Evolutionary conservation across 2,888 invertebrate genomes (phyloP), one percentile per base, ranked within the genome.

Genomic region (Drosophila atripex): DNA sequence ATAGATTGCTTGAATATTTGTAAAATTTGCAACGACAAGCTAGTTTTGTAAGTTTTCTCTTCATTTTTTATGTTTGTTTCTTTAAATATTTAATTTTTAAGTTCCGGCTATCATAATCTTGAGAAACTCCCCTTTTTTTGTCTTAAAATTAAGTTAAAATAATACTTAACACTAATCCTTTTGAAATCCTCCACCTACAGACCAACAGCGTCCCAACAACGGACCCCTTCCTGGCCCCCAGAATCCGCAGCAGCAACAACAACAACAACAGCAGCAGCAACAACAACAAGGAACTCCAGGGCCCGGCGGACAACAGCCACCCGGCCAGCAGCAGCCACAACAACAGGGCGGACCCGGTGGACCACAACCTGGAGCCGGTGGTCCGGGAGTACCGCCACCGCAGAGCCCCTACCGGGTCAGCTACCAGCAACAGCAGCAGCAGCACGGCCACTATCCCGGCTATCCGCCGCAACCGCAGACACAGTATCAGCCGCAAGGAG

Each of bases 401-500:
- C 93, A 90, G 85, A 92, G 93, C 14, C 93, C 93, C 91, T 93
- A 89, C 91, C 93, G 74, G 89, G 92, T 82, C 90, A 93, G 90
- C 90, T 93, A 90, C 91, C 92, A 88, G 91, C 93, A 88, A 92
- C 92, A 88, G 91, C 93, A 88, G 92, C 92, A 88, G 91, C 93
- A 90, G 91, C 93, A 89, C 92, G 90, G 84, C 89, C 90, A 93
- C 92, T 93, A 80, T 92, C 93, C 82, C 89, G 90, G 91, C 9
- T 92, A 92, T 84, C 92, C 95, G 21, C 90, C 90, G 21, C 94
- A 95, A 39, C 92, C 89, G 83, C 89, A 89, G 66, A 89, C 89
- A 16, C 90, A 91, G 28, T 94, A 94, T 80, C 93, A 94, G 58
- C 93, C 94, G 32, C 92, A 92, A 72, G 92, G 93, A 52, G 93